A percentile compares a stretch with the other conserved stretches of the same genome.
Conservation (phyloP, 2,888 invertebrate genomes). For the Heliconius aoede region DNA sequence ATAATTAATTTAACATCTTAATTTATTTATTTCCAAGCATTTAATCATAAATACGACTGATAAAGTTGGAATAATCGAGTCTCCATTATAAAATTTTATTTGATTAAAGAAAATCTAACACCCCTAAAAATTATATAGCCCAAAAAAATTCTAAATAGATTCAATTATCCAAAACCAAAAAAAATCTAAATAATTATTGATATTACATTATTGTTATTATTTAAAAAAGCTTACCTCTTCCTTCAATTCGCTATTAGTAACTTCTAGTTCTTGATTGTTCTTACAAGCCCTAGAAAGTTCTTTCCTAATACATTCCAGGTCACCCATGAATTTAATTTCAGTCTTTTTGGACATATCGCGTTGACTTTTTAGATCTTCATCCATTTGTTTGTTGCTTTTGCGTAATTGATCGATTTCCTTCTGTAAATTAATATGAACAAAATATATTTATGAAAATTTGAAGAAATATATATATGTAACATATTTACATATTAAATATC, state of each 20-base stretch:
- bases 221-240: slow-evolving; percentile 83
- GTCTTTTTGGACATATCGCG: slow-evolving; percentile 75
- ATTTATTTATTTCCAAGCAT: neutral
- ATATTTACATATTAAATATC: no score
- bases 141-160: neutral
- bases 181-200: neutral
- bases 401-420: slow-evolving; percentile 71
- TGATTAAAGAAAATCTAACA: neutral
- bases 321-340: slow-evolving; percentile 73
- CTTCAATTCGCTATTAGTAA: slow-evolving; percentile 86
- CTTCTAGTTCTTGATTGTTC: slow-evolving; percentile 85
- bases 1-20: neutral
- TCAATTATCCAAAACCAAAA: no score
- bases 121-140: neutral
- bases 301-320: slow-evolving; percentile 78
- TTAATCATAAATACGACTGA: neutral
- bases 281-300: slow-evolving; percentile 82
- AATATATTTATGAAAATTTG: no score
- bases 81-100: neutral
- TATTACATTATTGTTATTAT: neutral
- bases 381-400: slow-evolving; percentile 70
- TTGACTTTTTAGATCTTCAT: slow-evolving; percentile 76
- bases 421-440: slow-evolving; percentile 53
- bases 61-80: neutral
- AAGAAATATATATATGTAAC: no score